Evolutionary conservation across 2,888 invertebrate genomes (phyloP).

Genomic region (Formica aserva): DNA sequence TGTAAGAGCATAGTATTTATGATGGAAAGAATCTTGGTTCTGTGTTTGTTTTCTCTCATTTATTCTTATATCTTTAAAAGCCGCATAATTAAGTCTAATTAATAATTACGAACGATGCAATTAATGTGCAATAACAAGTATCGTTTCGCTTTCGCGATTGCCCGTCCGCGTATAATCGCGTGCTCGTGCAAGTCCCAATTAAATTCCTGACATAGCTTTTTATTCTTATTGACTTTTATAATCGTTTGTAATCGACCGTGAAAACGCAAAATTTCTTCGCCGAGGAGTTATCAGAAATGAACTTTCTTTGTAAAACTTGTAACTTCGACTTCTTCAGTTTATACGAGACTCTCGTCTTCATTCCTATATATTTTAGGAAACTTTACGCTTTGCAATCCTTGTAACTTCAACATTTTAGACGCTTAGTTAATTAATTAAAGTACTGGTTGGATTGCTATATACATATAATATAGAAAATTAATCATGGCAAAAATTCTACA

Average conservation of each 20-base stretch:
- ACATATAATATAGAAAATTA: background rate
- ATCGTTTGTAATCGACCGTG: constrained; percentile 18
- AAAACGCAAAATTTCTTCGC: constrained; percentile 18
- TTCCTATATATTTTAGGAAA: background rate
- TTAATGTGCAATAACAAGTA: constrained; percentile 60
- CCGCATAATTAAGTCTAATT: constrained; percentile 43
- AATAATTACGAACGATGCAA: constrained; percentile 60
- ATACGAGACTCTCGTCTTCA: too few species aligned
- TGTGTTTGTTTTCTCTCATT: constrained; percentile 4
- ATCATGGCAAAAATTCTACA: background rate
- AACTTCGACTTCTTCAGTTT: background rate
- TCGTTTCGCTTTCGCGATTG: constrained; percentile 72
- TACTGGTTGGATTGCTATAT: background rate
- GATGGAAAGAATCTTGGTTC: background rate
- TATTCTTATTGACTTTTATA: constrained; percentile 47
- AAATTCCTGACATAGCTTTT: background rate
- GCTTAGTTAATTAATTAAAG: constrained; percentile 7
- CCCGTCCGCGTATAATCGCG: constrained; percentile 54
- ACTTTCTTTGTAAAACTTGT: background rate
- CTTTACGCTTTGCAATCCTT: background rate
- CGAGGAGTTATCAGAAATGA: background rate
- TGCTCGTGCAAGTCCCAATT: constrained; percentile 51
- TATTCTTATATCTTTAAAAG: constrained; percentile 54
- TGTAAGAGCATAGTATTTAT: background rate
- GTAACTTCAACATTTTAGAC: too few species aligned